Evolutionary conservation across 2,888 invertebrate species (phyloP).

Genomic region (Drosophila pseudotalamancana): DNA sequence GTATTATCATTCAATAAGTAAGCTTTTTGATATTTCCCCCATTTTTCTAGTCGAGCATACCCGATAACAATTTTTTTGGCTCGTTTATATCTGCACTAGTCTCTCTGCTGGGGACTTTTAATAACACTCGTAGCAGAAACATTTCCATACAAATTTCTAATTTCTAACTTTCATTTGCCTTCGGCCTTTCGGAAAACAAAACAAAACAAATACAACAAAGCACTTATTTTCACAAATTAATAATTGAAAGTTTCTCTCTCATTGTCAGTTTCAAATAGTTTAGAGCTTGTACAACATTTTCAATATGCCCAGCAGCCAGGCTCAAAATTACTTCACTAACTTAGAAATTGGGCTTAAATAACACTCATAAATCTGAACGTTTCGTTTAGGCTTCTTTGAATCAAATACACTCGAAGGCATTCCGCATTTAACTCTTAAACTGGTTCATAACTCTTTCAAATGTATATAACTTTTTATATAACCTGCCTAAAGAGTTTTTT

Average conservation of each 20-base stretch:
- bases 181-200: conserved; percentile 6
- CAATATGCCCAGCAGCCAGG: conserved; percentile 1
- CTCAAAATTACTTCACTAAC: neutral
- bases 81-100: too few species aligned
- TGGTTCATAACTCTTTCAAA: too few species aligned
- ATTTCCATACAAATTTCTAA: conserved; percentile 20
- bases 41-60: too few species aligned
- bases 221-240: conserved; percentile 23
- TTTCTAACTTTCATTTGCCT: conserved; percentile 27
- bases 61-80: too few species aligned
- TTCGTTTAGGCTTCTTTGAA: neutral
- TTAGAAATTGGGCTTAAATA: neutral
- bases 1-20: too few species aligned
- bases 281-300: conserved; percentile 3
- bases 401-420: too few species aligned
- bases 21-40: too few species aligned
- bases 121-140: conserved; percentile 25
- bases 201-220: conserved; percentile 16
- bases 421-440: too few species aligned
- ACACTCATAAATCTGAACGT: neutral
- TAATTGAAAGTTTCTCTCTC: conserved; percentile 26
- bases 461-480: too few species aligned
- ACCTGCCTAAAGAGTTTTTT: too few species aligned
- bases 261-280: conserved; percentile 2
- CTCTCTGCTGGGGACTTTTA: conserved; percentile 17